Percentiles rank a stretch among this genome's conserved stretches.
phyloP scores from a whole-genome alignment of 2,888 invertebrate species.

The Flexamia atlantica region DNA sequence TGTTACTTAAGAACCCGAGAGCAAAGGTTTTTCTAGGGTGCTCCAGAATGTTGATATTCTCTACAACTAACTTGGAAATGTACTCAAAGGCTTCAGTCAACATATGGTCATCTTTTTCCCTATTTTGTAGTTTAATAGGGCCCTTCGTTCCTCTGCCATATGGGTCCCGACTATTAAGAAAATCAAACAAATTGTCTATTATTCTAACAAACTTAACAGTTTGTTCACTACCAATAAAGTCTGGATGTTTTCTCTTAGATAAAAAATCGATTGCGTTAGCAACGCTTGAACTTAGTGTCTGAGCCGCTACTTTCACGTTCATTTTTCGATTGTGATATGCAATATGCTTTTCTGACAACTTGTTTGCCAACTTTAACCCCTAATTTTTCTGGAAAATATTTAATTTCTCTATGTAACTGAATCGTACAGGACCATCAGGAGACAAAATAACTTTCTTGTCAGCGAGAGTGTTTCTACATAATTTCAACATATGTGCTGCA shows the following conservation, averaged over 20 bases:
- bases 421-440: constrained; percentile 8
- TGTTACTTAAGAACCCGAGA: constrained; percentile 32
- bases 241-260: background rate
- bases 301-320: constrained; percentile 32
- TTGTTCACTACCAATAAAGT: background rate
- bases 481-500: constrained; percentile 19
- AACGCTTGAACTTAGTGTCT: constrained; percentile 36
- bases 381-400: constrained; percentile 20
- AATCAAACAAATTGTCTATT: constrained; percentile 38
- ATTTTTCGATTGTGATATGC: constrained; percentile 29
- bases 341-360: constrained; percentile 38
- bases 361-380: constrained; percentile 35
- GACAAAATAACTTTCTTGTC: constrained; percentile 14
- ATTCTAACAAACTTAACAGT: constrained; percentile 34
- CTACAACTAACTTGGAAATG: constrained; percentile 17
- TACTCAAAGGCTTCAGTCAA: background rate
- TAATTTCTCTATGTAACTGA: background rate
- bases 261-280: constrained; percentile 35
- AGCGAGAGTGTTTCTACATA: constrained; percentile 27
- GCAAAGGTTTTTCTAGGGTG: constrained; percentile 50
- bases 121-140: background rate
- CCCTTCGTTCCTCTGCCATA: constrained; percentile 36
- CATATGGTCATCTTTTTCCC: background rate
- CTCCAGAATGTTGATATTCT: background rate
- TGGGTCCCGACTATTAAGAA: constrained; percentile 20